Percentiles rank a stretch among this genome's conserved stretches.
Conservation (phyloP, 2,888 invertebrate genomes). For the Volucella bombylans region DNA sequence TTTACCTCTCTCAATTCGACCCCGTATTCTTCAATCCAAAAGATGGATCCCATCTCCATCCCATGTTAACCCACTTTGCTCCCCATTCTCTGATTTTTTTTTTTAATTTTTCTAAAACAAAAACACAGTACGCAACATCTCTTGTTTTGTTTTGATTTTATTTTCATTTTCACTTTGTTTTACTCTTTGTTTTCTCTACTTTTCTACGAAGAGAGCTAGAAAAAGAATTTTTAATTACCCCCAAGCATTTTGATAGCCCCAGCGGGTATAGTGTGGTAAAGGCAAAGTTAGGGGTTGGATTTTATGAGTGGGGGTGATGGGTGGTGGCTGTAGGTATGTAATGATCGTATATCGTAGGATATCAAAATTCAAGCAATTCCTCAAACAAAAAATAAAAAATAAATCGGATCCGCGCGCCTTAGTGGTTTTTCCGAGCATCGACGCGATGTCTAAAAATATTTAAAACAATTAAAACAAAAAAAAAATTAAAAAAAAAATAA, state of each 20-base stretch:
- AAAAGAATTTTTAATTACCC: constrained; percentile 70
- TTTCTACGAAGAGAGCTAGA: no score
- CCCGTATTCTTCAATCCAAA: no score
- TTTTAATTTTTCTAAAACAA: constrained; percentile 37
- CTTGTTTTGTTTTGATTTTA: constrained; percentile 68
- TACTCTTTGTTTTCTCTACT: background rate
- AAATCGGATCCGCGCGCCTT: background rate
- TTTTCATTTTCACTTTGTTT: constrained; percentile 29
- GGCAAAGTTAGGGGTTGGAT: background rate
- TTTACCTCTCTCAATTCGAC: no score
- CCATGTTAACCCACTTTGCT: constrained; percentile 26
- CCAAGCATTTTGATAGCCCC: constrained; percentile 67
- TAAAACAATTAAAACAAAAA: constrained; percentile 42
- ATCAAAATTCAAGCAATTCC: constrained; percentile 51
- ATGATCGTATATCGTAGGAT: background rate
- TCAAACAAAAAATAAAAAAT: constrained; percentile 4
- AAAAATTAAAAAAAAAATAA: no score
- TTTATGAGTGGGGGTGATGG: constrained; percentile 1
- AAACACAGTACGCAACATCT: constrained; percentile 36
- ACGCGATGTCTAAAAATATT: constrained; percentile 41
- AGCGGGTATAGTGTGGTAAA: constrained; percentile 43
- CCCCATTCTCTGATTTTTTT: constrained; percentile 43
- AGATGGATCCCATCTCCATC: constrained; percentile 19
- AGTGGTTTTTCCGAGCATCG: constrained; percentile 3
- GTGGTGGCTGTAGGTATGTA: background rate